Conservation (phyloP, 1,140 invertebrate species). For the Drosophila sulfurigaster region DNA sequence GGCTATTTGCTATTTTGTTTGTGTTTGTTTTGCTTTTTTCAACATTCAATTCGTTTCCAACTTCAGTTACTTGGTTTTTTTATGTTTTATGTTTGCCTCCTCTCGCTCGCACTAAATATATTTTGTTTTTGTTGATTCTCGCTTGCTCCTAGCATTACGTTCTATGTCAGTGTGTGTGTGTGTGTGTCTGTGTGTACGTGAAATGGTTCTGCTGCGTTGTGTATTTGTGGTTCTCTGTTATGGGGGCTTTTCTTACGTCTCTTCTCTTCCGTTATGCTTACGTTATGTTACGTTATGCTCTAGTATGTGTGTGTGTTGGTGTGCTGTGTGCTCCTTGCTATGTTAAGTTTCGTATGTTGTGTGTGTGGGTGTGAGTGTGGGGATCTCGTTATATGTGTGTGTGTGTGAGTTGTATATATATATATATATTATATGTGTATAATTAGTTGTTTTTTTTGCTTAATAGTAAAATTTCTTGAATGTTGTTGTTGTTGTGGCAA, state of each 20-base stretch:
- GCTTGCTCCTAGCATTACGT: constrained; percentile 12
- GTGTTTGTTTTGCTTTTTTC: constrained; percentile 30
- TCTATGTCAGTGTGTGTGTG: constrained; percentile 23
- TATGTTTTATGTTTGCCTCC: constrained; percentile 24
- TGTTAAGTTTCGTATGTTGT: constrained; percentile 9
- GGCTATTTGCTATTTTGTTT: constrained; percentile 46
- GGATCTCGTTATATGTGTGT: constrained; percentile 64
- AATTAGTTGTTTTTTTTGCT: constrained; percentile 70
- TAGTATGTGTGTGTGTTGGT: constrained; percentile 30
- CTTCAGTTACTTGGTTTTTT: constrained; percentile 31
- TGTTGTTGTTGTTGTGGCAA: constrained; percentile 75
- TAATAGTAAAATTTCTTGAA: constrained; percentile 82
- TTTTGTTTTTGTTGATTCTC: constrained; percentile 28
- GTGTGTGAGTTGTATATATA: constrained; percentile 75
- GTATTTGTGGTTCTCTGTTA: constrained; percentile 6
- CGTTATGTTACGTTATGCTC: constrained; percentile 28
- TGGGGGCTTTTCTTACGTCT: neutral
- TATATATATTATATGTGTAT: constrained; percentile 84
- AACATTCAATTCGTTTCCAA: constrained; percentile 30
- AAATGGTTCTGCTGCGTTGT: constrained; percentile 19
- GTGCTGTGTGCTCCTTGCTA: constrained; percentile 29
- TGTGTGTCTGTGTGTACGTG: constrained; percentile 10
- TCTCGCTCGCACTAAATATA: constrained; percentile 47
- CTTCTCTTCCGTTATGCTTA: constrained; percentile 25
- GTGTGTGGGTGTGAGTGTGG: constrained; percentile 28